Evolutionary conservation across 30 jellyfish, hydroid and myxozoan species (phyloP), one percentile per base, ranked within the genome.

Genomic region (Cassiopea xamachana): DNA sequence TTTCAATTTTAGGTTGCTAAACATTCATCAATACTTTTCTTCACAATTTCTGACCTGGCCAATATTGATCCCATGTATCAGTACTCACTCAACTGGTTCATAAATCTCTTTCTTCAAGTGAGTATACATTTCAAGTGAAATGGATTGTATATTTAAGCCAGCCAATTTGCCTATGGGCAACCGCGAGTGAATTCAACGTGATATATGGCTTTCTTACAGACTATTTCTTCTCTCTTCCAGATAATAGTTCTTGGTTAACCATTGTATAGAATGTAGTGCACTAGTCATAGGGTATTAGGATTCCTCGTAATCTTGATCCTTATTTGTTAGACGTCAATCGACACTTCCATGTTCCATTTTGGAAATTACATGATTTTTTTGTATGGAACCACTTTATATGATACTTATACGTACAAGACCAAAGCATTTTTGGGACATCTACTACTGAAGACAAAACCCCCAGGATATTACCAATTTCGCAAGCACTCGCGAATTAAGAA

Each of bases 51-150:
- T 8, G 96, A 89, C 71, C 68, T 89, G 81, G 96, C 91, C 10
- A 89, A 89, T 87, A 89, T 89, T 7, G 91, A 89, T 19, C 91
- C 96, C 55, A 87, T 79, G 89, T 87, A 87, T 71, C 94, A 87
- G 43, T 87, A 87, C n/a, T 87, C 94, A 45, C 87, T 89, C n/a
- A 89, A 60, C 79, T 89, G 96, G 96, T 89, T 89, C 87, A 89
- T 89, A n/a, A 81, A 62, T 55, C 91, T 89, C 39, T 89, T 79
- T 61, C 83, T 89, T 13, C 96, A 89, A 83, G 96, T 89, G 48
- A 69, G 96, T 47, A 60, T 69, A 15, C 15, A 3, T 10, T 3
- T 10, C 64, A 3, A 55, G 64, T 55, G 7, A 10, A 55, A 55
- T 55, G 64, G 12, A 10, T 55, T 55, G 7, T 55, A 55, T 10